A percentile compares a stretch with the other conserved stretches of the same genome.
These are phyloP conservation scores for Unio pictorum DNA, from an alignment of 2,888 invertebrate genomes.

Conservation along the genomic window DNA sequence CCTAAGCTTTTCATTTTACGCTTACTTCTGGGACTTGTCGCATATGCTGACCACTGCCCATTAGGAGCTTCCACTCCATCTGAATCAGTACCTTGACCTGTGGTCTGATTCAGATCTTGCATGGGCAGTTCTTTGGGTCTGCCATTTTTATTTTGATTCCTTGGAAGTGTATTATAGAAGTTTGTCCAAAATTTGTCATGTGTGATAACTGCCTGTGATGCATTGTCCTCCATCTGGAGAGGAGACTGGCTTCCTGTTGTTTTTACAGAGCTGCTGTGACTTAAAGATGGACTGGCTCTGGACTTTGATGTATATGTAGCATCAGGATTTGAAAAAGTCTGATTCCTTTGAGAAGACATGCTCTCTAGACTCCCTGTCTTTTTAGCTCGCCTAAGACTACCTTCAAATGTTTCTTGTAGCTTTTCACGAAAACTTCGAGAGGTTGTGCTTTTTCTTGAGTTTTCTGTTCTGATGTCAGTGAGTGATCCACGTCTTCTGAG, in stretches of 20 bases:
- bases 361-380: conserved; percentile 37
- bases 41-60: conserved; percentile 30
- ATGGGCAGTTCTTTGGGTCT: conserved; percentile 34
- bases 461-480: conserved; percentile 23
- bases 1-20: conserved; percentile 31
- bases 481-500: conserved; percentile 33
- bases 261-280: too few species aligned
- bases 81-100: conserved; percentile 6
- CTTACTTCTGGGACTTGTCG: conserved; percentile 35
- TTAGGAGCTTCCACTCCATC: conserved; percentile 10
- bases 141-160: conserved; percentile 30
- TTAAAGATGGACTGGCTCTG: too few species aligned
- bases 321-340: conserved; percentile 29
- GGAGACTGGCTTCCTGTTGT: conserved; percentile 5
- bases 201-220: conserved; percentile 2
- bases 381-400: conserved; percentile 28
- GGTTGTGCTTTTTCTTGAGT: conserved; percentile 27
- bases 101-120: conserved; percentile 18
- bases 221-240: conserved; percentile 10
- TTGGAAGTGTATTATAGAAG: conserved; percentile 35
- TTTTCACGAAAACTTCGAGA: conserved; percentile 37
- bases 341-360: conserved; percentile 15
- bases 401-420: conserved; percentile 34
- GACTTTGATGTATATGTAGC: conserved; percentile 9
- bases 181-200: conserved; percentile 42